A percentile compares a stretch with the other conserved stretches of the same genome.
These are phyloP conservation scores for Rhinoderma darwinii DNA, from an alignment of 2,113 vertebrate genomes.

Conservation along the genomic window DNA sequence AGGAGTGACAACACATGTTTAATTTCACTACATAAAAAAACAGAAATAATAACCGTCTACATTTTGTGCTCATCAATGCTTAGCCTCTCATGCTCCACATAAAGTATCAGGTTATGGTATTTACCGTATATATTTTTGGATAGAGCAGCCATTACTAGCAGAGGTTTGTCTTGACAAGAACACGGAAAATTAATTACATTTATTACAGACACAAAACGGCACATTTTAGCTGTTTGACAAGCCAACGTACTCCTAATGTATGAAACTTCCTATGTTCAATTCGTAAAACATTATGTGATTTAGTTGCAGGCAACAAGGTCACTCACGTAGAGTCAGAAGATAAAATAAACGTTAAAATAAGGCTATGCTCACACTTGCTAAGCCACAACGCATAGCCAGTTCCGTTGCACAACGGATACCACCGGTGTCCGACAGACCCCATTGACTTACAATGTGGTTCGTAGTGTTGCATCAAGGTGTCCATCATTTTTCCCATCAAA, in stretches of 20 bases:
- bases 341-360: not conserved
- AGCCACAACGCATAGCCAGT: too few species aligned
- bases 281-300: not conserved
- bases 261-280: not conserved
- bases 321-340: not conserved
- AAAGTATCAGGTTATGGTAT: not conserved
- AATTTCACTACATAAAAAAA: not conserved
- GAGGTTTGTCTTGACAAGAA: conserved; percentile 23
- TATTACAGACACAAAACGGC: not conserved
- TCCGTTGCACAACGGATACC: too few species aligned
- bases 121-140: not conserved
- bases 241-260: not conserved
- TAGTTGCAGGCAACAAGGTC: not conserved
- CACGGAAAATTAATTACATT: conserved; percentile 40
- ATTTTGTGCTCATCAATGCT: not conserved
- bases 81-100: not conserved
- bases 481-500: too few species aligned
- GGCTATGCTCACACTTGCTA: too few species aligned
- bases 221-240: not conserved
- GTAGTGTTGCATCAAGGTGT: too few species aligned
- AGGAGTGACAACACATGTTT: not conserved
- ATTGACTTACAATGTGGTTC: too few species aligned
- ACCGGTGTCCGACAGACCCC: too few species aligned
- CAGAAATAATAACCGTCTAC: not conserved
- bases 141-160: not conserved